These are phyloP conservation scores for Melospiza melodia DNA, from an alignment of 2,113 vertebrate genomes.

Conservation along the genomic window DNA sequence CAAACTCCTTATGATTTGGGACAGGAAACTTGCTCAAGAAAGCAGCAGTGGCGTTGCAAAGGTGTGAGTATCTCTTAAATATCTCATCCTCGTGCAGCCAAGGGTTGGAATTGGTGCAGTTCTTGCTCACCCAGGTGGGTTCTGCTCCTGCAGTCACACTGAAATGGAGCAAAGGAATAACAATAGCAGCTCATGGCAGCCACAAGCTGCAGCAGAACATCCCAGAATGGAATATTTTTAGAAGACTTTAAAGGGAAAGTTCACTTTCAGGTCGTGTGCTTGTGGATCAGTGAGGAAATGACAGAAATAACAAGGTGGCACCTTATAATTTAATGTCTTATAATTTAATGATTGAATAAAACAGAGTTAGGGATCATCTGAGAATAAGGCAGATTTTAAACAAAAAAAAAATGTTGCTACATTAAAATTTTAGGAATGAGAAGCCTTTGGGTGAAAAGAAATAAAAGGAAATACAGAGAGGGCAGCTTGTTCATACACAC, in stretches of 20 bases:
- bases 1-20: neutral
- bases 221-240: neutral
- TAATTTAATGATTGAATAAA: slow-evolving; percentile 38
- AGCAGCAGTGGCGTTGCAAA: neutral
- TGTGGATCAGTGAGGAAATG: neutral
- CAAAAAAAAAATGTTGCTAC: neutral
- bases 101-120: neutral
- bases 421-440: neutral
- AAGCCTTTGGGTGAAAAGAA: neutral
- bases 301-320: neutral
- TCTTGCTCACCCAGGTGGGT: neutral
- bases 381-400: neutral
- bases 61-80: neutral
- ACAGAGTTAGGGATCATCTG: neutral
- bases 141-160: neutral
- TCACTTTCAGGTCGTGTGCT: neutral
- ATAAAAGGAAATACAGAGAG: neutral
- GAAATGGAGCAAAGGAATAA: neutral
- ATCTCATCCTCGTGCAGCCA: accelerated
- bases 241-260: neutral
- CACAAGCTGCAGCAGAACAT: neutral
- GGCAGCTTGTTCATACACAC: neutral
- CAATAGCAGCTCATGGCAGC: neutral
- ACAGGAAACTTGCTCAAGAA: neutral
- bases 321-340: slow-evolving; percentile 20